Base-by-base conservation (phyloP, 1,140 invertebrate genomes). In the Drosophila sp. region DNA sequence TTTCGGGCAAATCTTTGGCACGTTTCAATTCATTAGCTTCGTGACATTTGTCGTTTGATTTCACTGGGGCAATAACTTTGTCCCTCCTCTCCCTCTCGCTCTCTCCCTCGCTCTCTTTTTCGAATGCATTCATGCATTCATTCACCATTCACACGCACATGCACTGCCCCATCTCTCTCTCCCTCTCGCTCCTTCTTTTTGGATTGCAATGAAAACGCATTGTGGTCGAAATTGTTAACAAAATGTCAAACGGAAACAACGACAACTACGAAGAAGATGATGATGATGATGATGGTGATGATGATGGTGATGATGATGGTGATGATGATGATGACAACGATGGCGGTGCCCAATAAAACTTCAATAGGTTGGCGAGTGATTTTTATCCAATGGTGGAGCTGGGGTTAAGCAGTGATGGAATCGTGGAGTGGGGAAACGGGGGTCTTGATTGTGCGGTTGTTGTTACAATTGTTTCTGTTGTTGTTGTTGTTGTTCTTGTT, bases 171-270 rank as follows among this genome's bases (percentile, higher is more conserved):
- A 10, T 23, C 29, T 17, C 25, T 44, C 27, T 32, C 23, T 27
- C 29, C 54, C 29, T n/a, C 41, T 41, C 33, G 29, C 27, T 44
- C 6, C 54, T 30, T 35, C 64, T 71, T 70, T 66, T 63, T 47
- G 56, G 66, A 38, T 17, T 70, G 84, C 84, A 84, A 72, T 89
- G 84, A 89, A 87, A 89, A 89, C 84, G 84, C 84, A 89, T 89
- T 89, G 84, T 89, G 84, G 84, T 89, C 84, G 84, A 89, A 89
- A 89, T 89, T 89, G 84, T 89, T 89, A 89, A 89, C 84, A 84
- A 89, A 89, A 89, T 89, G 84, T 89, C 84, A 89, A 89, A 89
- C 84, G 84, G 84, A 89, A 89, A 78, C 83, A 62, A 64, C 63
- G 73, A 67, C 68, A 63, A 41, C 68, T 58, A 67, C 67, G 77